Base-by-base conservation (phyloP, 2,888 invertebrate species). In the Drosophila affinis region DNA sequence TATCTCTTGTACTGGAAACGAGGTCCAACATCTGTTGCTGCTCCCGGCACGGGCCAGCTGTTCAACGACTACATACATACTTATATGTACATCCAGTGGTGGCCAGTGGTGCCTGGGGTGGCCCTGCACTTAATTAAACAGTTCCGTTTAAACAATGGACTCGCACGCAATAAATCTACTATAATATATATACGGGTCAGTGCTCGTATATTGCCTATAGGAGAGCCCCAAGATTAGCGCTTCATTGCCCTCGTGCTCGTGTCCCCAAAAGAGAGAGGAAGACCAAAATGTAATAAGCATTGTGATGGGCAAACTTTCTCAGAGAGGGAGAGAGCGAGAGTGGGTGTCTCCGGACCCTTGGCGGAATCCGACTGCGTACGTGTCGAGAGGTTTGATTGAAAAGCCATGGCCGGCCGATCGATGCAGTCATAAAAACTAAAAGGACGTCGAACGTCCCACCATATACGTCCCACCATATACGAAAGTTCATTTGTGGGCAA, bases 371-470 rank as follows among this genome's bases (percentile, higher is more conserved):
- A 68, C 24, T 63, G 71, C 72, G 80, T 73, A 82, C 80, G 86
- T 82, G 86, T 69, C 60, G 79, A 72, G 68, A 71, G 65, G 79
- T 68, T 86, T 86, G 82, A 83, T 83, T 86, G 86, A 86, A 77
- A 73, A 71, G 72, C 67, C 61, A 74, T 69, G 76, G 68, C 56
- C 59, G 76, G 68, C 56, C 59, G 49, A 57, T 61, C 76, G 58
- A 53, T 17, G 54, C 51, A 62, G 62, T 53, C 72, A 64, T 83
- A 83, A 83, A 81, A 83, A 59, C 77, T 75, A 68, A 78, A 75
- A 75, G 73, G 73, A 55, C 72, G 74, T 71, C 57, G 55, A 47
- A 6, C 71, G 51, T 46, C 47, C n/a, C n/a, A n/a, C n/a, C n/a
- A n/a, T n/a, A n/a, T n/a, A n/a, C 71, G 51, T 46, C 47, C 55